Base-by-base conservation (phyloP, 2,888 invertebrate genomes). In the Dynastes grantii region DNA sequence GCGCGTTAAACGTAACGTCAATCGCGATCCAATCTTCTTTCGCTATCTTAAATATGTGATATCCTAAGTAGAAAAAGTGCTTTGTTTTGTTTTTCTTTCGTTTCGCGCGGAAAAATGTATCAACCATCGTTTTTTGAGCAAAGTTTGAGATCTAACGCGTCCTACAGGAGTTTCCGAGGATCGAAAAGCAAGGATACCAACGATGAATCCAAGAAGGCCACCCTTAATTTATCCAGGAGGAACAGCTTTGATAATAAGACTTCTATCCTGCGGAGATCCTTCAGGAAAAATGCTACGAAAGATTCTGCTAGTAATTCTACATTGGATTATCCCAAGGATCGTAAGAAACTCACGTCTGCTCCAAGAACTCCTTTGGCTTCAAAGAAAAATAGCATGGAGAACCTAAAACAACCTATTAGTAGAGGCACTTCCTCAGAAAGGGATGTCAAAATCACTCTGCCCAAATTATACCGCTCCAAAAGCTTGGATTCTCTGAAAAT, bases 91-190 rank as follows among this genome's bases (percentile, higher is more conserved):
- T 45, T 45, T 45, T 45, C 8, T 8, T 45, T 45, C 8, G 45
- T 45, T 45, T 45, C n/a, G 22, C 0, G 51, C 27, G 8, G 53
- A 63, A 65, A 53, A 1, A 78, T 78, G 78, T 64, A 78, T 49
- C 73, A 64, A n/a, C 78, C 73, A 9, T 63, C 73, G 63, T 73
- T 75, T 55, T 78, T 78, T 32, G 78, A 73, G 55, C 71, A 73
- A 27, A 73, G 73, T 11, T 65, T 78, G 16, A 49, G 78, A 11
- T 29, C 53, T 6, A 78, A 37, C 11, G 53, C 22, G 1, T 37
- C 64, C 11, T 73, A 78, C n/a, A 29, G 64, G 27, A 78, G 78
- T 63, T 77, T 77, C 53, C 49, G 71, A 0, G 61, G 63, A 49
- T 64, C 63, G 71, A 73, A 51, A 9, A 70, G 22, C 22, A 58